Evolutionary conservation across 1,140 invertebrate species (phyloP), one percentile per base, ranked within the genome.

Genomic region (Leptinotarsa undecemlineata): DNA sequence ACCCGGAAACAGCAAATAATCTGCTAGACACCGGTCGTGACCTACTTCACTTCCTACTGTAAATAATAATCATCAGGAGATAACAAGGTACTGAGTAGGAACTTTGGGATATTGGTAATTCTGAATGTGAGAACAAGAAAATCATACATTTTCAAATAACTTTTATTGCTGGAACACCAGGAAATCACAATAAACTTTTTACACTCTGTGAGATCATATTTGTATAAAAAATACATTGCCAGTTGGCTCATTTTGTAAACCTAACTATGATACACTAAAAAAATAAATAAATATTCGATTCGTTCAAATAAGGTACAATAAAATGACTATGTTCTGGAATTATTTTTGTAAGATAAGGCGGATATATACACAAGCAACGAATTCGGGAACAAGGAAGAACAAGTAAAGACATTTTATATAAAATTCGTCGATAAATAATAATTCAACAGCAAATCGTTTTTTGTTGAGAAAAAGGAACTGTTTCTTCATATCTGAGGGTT

Each of bases 301-400:
- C n/a, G 51, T 62, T 73, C 61, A 62, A 68, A 73, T 78, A 75
- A 81, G 79, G 79, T 81, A 81, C 79, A n/a, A 57, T 19, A 57
- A 79, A 76, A 80, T 82, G 81, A 82, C 81, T 81, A 81, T 79
- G 78, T 71, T 70, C 77, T 77, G 23, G 17, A 47, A 42, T 19
- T 8, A 26, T 68, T n/a, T 68, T 23, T 19, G 15, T 70, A 66
- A 23, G 63, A 26, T 33, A 68, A 68, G 26, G 42, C 42, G n/a
- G n/a, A 48, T 68, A 42, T 68, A 47, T 42, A 68, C 23, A 23
- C 66, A 42, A 66, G 72, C 62, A 21, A 42, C 67, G 15, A 57
- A 71, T 70, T 21, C 47, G 69, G 73, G 62, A 42, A 48, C 69
- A 71, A 13, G 23, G 20, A 21, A 71, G 19, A 15, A n/a, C 0